These are phyloP conservation scores for Drosophila arawakana DNA, from an alignment of 1,140 invertebrate genomes.

Conservation along the genomic window DNA sequence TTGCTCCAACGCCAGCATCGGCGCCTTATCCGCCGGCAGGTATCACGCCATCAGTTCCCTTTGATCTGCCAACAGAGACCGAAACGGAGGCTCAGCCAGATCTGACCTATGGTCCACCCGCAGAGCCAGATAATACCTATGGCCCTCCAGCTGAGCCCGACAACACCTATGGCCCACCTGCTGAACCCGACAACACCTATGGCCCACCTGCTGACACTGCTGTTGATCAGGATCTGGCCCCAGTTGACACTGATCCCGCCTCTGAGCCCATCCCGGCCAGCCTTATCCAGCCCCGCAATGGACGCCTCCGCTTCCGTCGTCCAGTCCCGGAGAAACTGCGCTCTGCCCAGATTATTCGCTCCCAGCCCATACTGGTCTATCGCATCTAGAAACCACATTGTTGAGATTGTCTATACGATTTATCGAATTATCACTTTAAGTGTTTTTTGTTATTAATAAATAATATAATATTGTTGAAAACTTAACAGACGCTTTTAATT, in stretches of 20 bases:
- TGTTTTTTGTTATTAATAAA: slow-evolving; percentile 36
- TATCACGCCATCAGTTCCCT: slow-evolving; percentile 70
- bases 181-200: slow-evolving; percentile 31
- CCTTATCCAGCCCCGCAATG: slow-evolving; percentile 72
- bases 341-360: slow-evolving; percentile 66
- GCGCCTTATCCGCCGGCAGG: slow-evolving; percentile 76
- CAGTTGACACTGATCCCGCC: slow-evolving; percentile 42
- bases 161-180: slow-evolving; percentile 72
- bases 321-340: slow-evolving; percentile 62
- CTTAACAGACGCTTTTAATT: background rate
- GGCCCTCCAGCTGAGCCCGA: slow-evolving; percentile 62
- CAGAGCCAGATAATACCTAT: slow-evolving; percentile 61
- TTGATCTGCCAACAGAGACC: slow-evolving; percentile 70
- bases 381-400: slow-evolving; percentile 50
- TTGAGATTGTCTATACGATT: slow-evolving; percentile 29
- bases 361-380: slow-evolving; percentile 70
- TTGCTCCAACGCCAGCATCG: slow-evolving; percentile 56
- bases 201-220: slow-evolving; percentile 25
- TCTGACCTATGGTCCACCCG: slow-evolving; percentile 66
- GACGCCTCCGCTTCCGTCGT: slow-evolving; percentile 55
- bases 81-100: slow-evolving; percentile 77
- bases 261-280: slow-evolving; percentile 64
- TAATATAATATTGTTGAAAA: slow-evolving; percentile 26
- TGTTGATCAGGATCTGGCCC: slow-evolving; percentile 49
- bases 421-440: slow-evolving; percentile 20